Conservation (phyloP, 2,888 invertebrate species). For the Mythimna ferrago region DNA sequence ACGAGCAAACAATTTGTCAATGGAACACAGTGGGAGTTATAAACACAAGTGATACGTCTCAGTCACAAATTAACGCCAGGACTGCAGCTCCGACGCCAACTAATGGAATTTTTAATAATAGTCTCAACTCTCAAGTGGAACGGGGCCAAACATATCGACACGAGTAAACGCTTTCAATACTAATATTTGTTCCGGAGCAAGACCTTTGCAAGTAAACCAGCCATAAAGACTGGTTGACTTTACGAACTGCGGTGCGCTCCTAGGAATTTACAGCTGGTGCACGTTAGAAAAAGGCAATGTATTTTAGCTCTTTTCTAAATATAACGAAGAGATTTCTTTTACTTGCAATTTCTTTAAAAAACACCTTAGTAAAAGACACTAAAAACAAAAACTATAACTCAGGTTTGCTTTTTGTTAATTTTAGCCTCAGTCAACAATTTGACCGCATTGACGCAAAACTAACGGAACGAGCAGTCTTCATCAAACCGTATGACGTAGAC, state of each 20-base stretch:
- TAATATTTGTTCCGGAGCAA: slow-evolving; percentile 55
- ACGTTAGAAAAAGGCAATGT: slow-evolving; percentile 35
- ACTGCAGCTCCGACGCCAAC: slow-evolving; percentile 49
- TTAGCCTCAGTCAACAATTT: slow-evolving; percentile 9
- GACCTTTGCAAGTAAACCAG: slow-evolving; percentile 54
- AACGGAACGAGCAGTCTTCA: slow-evolving; percentile 25
- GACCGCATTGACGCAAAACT: slow-evolving; percentile 42
- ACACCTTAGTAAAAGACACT: background rate
- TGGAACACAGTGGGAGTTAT: slow-evolving; percentile 64
- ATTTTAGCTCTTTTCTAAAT: slow-evolving; percentile 31
- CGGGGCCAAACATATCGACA: slow-evolving; percentile 48
- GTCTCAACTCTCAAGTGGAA: slow-evolving; percentile 40
- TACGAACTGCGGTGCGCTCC: slow-evolving; percentile 38
- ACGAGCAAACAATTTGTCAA: slow-evolving; percentile 68
- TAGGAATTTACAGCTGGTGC: slow-evolving; percentile 44
- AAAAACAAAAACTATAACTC: background rate
- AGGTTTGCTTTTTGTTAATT: background rate
- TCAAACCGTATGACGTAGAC: slow-evolving; percentile 34
- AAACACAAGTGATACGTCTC: slow-evolving; percentile 63
- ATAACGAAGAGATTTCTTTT: slow-evolving; percentile 15
- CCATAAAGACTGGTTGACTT: slow-evolving; percentile 53
- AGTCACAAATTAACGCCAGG: slow-evolving; percentile 57
- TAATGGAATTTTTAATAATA: slow-evolving; percentile 60
- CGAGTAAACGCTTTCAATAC: slow-evolving; percentile 47
- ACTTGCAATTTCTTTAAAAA: background rate